Percentiles rank a stretch among this genome's conserved stretches.
These are phyloP conservation scores for Lottia gigantea DNA, from an alignment of 2,888 invertebrate genomes.

Conservation along the genomic window DNA sequence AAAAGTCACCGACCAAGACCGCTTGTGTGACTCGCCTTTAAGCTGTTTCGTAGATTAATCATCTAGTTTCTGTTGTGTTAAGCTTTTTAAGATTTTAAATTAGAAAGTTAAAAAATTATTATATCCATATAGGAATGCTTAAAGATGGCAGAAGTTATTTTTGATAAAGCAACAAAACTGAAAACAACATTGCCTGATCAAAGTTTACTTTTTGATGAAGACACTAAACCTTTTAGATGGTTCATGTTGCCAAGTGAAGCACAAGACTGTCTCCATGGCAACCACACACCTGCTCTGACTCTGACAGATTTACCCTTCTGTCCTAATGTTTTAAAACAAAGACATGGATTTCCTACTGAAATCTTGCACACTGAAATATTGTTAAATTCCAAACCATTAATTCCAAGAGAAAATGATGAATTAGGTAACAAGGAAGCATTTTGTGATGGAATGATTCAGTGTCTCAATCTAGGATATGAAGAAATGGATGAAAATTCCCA, in stretches of 20 bases:
- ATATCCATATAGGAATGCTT: conserved; percentile 14
- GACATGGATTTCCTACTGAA: conserved; percentile 24
- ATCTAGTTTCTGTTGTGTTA: too few species aligned
- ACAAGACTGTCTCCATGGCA: conserved; percentile 69
- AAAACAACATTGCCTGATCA: conserved; percentile 74
- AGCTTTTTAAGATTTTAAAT: too few species aligned
- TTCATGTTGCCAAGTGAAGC: conserved; percentile 91
- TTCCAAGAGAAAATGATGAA: neutral
- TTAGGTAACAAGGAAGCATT: conserved; percentile 13
- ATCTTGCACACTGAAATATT: neutral
- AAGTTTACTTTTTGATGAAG: conserved; percentile 77
- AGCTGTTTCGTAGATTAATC: too few species aligned
- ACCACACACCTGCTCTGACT: conserved; percentile 15
- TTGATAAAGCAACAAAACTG: conserved; percentile 3
- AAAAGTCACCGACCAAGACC: too few species aligned
- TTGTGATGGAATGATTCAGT: conserved; percentile 26
- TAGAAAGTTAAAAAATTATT: too few species aligned
- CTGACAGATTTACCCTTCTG: conserved; percentile 43
- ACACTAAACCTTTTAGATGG: conserved; percentile 82
- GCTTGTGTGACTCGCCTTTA: too few species aligned
- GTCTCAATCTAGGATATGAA: conserved; percentile 30
- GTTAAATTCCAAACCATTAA: neutral
- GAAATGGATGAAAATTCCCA: neutral
- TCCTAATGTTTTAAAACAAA: conserved; percentile 35
- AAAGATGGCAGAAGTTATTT: neutral